Percentiles rank a stretch among this genome's conserved stretches.
Conservation (phyloP, 1,140 invertebrate genomes). For the Drosophila funebris region DNA sequence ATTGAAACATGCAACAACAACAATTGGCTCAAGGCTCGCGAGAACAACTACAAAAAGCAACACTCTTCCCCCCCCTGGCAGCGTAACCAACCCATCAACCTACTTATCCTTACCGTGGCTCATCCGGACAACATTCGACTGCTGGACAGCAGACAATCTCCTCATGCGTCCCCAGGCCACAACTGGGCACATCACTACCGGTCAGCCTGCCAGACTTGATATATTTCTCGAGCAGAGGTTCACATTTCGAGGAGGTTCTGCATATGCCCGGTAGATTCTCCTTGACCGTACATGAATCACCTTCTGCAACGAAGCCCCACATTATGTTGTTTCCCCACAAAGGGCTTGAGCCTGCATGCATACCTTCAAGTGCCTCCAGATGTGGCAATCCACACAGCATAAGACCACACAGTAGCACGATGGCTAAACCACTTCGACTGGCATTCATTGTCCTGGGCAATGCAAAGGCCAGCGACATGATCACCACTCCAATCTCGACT, state of each 20-base stretch:
- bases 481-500: background rate
- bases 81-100: background rate
- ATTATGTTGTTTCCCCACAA: background rate
- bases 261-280: slow-evolving; percentile 40
- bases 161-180: slow-evolving; percentile 52
- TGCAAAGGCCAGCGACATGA: background rate
- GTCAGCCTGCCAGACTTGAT: slow-evolving; percentile 39
- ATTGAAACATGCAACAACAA: slow-evolving; percentile 32
- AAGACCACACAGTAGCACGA: slow-evolving; percentile 9
- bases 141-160: slow-evolving; percentile 74
- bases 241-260: slow-evolving; percentile 36
- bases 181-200: slow-evolving; percentile 46
- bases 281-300: slow-evolving; percentile 44
- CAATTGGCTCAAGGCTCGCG: slow-evolving; percentile 35
- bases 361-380: slow-evolving; percentile 31
- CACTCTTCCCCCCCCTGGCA: background rate
- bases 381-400: slow-evolving; percentile 8
- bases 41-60: slow-evolving; percentile 30
- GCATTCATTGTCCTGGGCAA: background rate
- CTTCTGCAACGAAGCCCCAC: slow-evolving; percentile 33
- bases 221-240: slow-evolving; percentile 48
- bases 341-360: background rate
- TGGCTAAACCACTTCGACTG: background rate
- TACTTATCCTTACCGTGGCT: slow-evolving; percentile 12
- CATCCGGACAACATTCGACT: slow-evolving; percentile 42